These are phyloP conservation scores for Nephrotoma flavescens DNA, from an alignment of 2,888 invertebrate genomes.

Conservation along the genomic window DNA sequence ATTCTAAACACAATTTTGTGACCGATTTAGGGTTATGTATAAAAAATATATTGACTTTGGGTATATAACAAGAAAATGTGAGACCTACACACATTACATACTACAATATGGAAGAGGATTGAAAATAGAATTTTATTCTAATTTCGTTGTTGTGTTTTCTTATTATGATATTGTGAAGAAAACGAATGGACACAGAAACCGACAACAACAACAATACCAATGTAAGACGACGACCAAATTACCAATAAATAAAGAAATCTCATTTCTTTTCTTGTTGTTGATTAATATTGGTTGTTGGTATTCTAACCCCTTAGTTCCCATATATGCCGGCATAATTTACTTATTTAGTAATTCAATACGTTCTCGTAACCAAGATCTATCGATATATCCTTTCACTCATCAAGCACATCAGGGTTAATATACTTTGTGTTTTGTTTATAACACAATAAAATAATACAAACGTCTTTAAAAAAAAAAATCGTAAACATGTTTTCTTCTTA, in stretches of 20 bases:
- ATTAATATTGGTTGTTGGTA: neutral
- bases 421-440: neutral
- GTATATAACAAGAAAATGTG: neutral
- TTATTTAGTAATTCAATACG: neutral
- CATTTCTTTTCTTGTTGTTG: neutral
- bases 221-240: neutral
- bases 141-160: neutral
- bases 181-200: neutral
- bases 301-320: neutral
- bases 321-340: neutral
- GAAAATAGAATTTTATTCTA: neutral
- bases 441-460: neutral
- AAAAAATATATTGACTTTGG: neutral
- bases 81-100: neutral
- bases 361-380: neutral
- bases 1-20: neutral
- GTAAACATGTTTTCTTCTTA: neutral
- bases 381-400: neutral
- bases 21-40: neutral
- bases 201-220: neutral
- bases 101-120: neutral
- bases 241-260: neutral
- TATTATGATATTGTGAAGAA: neutral
- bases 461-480: neutral
- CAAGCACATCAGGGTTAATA: neutral